Base-by-base conservation (phyloP, 2,797 vertebrate genomes). In the Psittacula derbiana region DNA sequence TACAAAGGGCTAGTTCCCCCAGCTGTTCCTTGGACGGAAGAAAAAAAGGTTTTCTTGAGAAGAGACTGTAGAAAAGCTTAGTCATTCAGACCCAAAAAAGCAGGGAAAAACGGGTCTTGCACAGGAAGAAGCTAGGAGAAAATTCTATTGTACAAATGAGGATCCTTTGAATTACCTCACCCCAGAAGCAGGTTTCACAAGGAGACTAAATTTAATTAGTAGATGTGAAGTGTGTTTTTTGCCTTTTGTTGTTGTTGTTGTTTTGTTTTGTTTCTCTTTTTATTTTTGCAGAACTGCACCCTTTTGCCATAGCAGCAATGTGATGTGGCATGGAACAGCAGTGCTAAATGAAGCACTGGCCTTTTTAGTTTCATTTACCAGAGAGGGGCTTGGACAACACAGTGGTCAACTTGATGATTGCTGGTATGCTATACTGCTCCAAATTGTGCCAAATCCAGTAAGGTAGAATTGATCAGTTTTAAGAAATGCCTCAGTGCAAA, bases 1-100 rank as follows among this genome's bases (percentile, higher is more conserved):
- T 94, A 92, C 80, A 92, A 92, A 92, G 52, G 44, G 36, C 66
- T 95, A 70, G 73, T 92, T 93, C 93, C 84, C 84, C 80, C 70
- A 84, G 8, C 58, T 30, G 28, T 84, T 95, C 76, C n/a, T 84
- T 81, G 70, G 46, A 69, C 0, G 0, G 80, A 88, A 95, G n/a
- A 28, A 75, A 75, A 84, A 91, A 93, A 75, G 28, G 12, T 89
- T 88, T 91, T 74, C 15, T 81, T 70, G 72, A 88, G 79, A 67
- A 65, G 78, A 85, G 53, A 38, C 28, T 91, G 75, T 58, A 64
- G 85, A 72, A 94, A 83, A 92, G 69, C 85, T 95, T 92, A 92
- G 85, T 95, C 91, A 96, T 84, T 84, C 66, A 86, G 33, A 91
- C 70, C 65, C 36, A 14, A 80, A 96, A 88, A 75, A 74, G 30